Base-by-base conservation (phyloP, 2,113 vertebrate species). In the Corythornis cristatus region DNA sequence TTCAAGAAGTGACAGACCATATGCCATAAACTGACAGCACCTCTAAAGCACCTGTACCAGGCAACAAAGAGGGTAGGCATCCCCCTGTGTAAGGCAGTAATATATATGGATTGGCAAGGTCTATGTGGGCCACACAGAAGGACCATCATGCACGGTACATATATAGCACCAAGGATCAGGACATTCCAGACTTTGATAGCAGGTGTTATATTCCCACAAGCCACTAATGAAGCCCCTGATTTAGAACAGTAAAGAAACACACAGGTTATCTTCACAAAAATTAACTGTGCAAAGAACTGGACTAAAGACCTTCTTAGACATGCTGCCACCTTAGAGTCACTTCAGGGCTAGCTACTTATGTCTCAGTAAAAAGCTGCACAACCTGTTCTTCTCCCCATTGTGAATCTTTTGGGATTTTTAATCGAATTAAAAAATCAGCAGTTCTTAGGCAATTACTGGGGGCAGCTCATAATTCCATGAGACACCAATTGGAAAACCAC, bases 191-290 rank as follows among this genome's bases (percentile, higher is more conserved):
- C 21, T 31, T 5, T 19, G 42, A 58, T 21, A 16, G 18, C 25
- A 64, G 51, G 25, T 17, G 1, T 48, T 64, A 31, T 5, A 54
- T 18, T 78, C 42, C 42, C 23, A 48, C 29, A 85, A 62, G 10
- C 23, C 0, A 0, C 37, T 71, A 78, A 31, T 26, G 28, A 60
- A 88, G 58, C 12, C 3, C 16, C 23, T 37, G 40, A 68, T 37
- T 65, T 60, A 46, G 54, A 43, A 7, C 21, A 48, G 12, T 7
- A 28, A 79, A 72, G 29, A 46, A 26, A 73, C 25, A 82, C 2
- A 15, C 8, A 33, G 8, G 57, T 43, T 12, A 73, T 8, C 22
- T 90, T 73, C 48, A n/a, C 29, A 61, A 80, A 73, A 83, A 11
- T 14, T 33, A 26, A 37, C 10, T 26, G 6, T 65, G 21, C 2